Base-by-base conservation (phyloP, 2,797 vertebrate species). In the Rhyacichthys aspro region DNA sequence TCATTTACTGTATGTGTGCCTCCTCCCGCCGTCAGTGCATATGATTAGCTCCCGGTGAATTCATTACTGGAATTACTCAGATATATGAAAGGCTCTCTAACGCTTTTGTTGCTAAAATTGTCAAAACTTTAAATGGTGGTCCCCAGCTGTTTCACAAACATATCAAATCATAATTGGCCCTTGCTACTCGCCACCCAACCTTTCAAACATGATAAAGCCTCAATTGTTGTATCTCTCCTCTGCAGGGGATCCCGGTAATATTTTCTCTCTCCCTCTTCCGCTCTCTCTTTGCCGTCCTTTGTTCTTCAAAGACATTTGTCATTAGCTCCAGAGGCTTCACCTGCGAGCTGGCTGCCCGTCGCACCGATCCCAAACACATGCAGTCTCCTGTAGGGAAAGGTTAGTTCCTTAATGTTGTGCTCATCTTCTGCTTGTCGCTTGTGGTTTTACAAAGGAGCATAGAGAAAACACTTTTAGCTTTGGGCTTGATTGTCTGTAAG, bases 291-390 rank as follows among this genome's bases (percentile, higher is more conserved):
- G 23, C 59, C 10, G 9, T 61, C 57, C 76, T 87, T 86, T 87
- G 82, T 90, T 88, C 81, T 69, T 76, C 57, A 74, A 48, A 76
- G 55, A 76, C 66, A 78, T 87, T 82, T 67, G 56, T 84, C 77
- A 82, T 78, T 76, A 74, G 69, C 62, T 55, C 59, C 56, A 12
- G 45, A 17, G 52, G 65, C 48, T 43, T 84, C 63, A 82, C 76
- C 63, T 81, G 68, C 59, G 49, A 67, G 70, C 67, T 56, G 44
- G 52, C 54, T 56, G 43, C 15, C 32, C 39, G 52, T 23, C 28
- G 18, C 18, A 4, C 43, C 10, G 43, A 70, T 53, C 58, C 38
- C 46, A 70, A 59, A 55, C 41, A 60, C 14, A 34, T 11, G 49
- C 6, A 7, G 42, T 12, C 45, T 50, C 68, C 48, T 60, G 32